phyloP scores from a whole-genome alignment of 2,888 invertebrate species.

The Ormyrus pomaceus region DNA sequence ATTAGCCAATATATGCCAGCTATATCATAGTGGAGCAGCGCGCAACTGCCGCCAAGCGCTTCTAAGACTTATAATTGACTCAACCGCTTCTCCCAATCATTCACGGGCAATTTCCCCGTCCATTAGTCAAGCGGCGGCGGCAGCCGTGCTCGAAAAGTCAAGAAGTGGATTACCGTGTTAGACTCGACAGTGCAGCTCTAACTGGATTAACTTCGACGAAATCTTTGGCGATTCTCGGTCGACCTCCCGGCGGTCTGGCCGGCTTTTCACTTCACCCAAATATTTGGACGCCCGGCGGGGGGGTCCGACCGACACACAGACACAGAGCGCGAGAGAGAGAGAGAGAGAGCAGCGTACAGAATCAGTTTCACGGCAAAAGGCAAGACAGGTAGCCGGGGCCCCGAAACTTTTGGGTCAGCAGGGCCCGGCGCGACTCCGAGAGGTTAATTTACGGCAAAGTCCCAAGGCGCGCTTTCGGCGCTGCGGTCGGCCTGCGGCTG shows the following conservation, averaged over 20 bases:
- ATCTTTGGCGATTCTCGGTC: neutral
- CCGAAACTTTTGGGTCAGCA: too few relatives aligned
- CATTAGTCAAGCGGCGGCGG: conserved; percentile 49
- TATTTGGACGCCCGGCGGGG: conserved; percentile 20
- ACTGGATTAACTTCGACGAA: conserved; percentile 43
- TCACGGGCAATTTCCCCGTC: conserved; percentile 44
- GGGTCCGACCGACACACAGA: conserved; percentile 26
- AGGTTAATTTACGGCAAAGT: too few relatives aligned
- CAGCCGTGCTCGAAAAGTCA: neutral
- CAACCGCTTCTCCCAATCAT: neutral
- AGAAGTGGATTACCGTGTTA: conserved; percentile 41
- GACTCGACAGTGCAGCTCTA: neutral
- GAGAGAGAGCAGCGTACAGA: neutral
- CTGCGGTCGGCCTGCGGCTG: conserved; percentile 26
- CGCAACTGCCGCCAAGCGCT: too few relatives aligned
- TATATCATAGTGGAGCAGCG: too few relatives aligned
- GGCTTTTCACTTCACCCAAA: conserved; percentile 30
- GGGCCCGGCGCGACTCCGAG: too few relatives aligned
- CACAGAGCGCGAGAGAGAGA: conserved; percentile 7
- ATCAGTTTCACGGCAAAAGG: too few relatives aligned
- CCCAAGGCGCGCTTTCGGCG: conserved; percentile 36
- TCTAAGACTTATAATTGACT: conserved; percentile 1
- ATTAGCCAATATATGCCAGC: too few relatives aligned
- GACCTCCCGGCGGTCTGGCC: neutral
- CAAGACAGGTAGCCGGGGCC: too few relatives aligned